Conservation (phyloP, 2,888 invertebrate genomes). For the Ochropleura leucogaster region DNA sequence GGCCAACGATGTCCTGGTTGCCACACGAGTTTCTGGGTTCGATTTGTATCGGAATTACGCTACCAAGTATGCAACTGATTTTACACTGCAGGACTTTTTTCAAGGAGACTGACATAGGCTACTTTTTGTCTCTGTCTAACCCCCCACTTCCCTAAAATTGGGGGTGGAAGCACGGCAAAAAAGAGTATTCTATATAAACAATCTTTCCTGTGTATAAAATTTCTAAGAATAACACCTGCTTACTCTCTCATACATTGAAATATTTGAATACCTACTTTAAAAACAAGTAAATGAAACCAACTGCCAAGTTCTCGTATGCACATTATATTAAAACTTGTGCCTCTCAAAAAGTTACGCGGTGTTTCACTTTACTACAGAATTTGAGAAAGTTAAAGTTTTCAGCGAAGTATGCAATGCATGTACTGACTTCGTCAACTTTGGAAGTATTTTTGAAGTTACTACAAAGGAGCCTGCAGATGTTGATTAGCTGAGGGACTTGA, state of each 20-base stretch:
- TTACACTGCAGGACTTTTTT: too few species aligned
- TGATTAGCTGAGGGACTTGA: not conserved
- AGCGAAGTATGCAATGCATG: not conserved
- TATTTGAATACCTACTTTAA: not conserved
- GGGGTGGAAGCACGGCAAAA: too few species aligned
- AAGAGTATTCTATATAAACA: too few species aligned
- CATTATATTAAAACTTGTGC: not conserved
- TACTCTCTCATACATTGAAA: not conserved
- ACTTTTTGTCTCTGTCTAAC: too few species aligned
- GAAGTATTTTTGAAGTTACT: conserved; percentile 5
- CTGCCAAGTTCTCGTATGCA: conserved; percentile 4
- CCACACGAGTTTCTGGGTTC: too few species aligned
- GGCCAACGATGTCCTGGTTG: too few species aligned
- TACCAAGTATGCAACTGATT: too few species aligned
- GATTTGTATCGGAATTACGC: too few species aligned
- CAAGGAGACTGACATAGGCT: too few species aligned
- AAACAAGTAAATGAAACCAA: not conserved
- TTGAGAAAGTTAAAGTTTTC: not conserved
- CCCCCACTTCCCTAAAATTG: too few species aligned
- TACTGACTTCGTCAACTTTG: conserved; percentile 1
- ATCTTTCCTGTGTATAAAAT: not conserved
- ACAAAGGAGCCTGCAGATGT: not conserved
- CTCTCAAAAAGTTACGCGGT: not conserved
- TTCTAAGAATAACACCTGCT: not conserved
- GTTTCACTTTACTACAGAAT: not conserved